Evolutionary conservation across 2,888 invertebrate genomes (phyloP), one percentile per base, ranked within the genome.

Genomic region (Noctua pronuba): DNA sequence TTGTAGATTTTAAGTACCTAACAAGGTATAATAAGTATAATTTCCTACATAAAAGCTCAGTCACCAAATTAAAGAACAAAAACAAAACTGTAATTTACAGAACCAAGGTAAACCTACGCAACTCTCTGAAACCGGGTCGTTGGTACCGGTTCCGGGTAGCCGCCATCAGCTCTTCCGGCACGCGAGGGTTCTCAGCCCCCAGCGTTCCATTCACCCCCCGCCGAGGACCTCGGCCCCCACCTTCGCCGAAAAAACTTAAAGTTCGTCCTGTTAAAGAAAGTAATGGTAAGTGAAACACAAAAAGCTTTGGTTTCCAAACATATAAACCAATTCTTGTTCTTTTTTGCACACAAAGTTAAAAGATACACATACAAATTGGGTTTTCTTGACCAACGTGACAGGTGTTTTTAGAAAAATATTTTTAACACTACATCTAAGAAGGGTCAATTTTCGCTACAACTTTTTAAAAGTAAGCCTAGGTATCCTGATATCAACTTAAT

Each of bases 71-170:
- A 38, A 11, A 35, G 0, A 0, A 28, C 7, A 28, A 60, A 67
- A 10, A 38, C 16, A 55, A 31, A 44, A n/a, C 77, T 65, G 82
- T 1, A 86, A 77, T 90, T 82, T 58, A 75, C 87, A 97, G 97
- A 87, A 95, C 97, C 0, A 97, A 96, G 83, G 96, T 97, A 4
- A 95, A 97, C 1, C 92, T 98, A 21, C 97, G 96, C 38, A 97
- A 97, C 75, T 92, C 97, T 49, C 92, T 97, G 70, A 97, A 97
- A 90, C 98, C 98, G 0, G 98, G 98, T 7, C 97, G 97, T 70
- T 98, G 98, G 98, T 98, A 98, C 93, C 97, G 98, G 86, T 98
- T 98, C 90, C 97, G 98, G n/a, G 97, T 98, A 8, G 98, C 98
- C 0, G 98, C 98, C 0, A 97, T 98, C 6, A 98, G 98, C 90